These are phyloP conservation scores for Scotopteryx bipunctaria DNA, from an alignment of 2,888 invertebrate genomes.

Conservation along the genomic window DNA sequence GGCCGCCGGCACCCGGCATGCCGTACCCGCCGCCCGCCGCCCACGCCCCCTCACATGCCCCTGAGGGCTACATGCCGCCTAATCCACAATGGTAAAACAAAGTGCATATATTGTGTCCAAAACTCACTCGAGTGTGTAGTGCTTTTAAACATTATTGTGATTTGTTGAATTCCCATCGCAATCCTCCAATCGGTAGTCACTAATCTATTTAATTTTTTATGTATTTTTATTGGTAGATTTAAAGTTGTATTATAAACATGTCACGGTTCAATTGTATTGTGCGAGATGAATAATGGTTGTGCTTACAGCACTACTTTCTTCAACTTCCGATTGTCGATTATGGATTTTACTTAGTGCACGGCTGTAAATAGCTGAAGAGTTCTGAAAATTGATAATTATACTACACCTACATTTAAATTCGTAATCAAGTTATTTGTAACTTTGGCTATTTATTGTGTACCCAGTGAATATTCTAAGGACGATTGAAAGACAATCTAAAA, in stretches of 20 bases:
- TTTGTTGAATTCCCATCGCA: conserved; percentile 31
- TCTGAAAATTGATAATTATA: not conserved
- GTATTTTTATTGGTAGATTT: conserved; percentile 33
- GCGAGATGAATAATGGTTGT: conserved; percentile 10
- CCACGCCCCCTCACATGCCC: conserved; percentile 49
- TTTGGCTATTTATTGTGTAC: not conserved
- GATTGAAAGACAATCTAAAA: conserved; percentile 12
- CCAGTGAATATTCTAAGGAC: conserved; percentile 10
- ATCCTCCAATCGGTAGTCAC: conserved; percentile 35
- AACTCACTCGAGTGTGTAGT: conserved; percentile 42
- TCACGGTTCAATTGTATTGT: conserved; percentile 1
- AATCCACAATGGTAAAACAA: conserved; percentile 71
- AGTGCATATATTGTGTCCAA: conserved; percentile 25
- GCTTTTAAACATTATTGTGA: conserved; percentile 45
- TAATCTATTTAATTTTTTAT: conserved; percentile 42
- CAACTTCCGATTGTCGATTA: not conserved
- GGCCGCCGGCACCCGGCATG: conserved; percentile 52
- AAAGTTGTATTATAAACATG: conserved; percentile 17
- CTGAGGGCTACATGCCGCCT: conserved; percentile 66
- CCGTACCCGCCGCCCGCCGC: conserved; percentile 49
- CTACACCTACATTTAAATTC: not conserved
- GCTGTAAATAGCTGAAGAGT: not conserved
- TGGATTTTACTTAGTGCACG: not conserved
- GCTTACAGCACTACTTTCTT: conserved; percentile 1
- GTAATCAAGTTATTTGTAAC: conserved; percentile 1